Percentiles rank a stretch among this genome's conserved stretches.
Conservation (phyloP, 2,888 invertebrate species). For the Gasteruption jaculator region DNA sequence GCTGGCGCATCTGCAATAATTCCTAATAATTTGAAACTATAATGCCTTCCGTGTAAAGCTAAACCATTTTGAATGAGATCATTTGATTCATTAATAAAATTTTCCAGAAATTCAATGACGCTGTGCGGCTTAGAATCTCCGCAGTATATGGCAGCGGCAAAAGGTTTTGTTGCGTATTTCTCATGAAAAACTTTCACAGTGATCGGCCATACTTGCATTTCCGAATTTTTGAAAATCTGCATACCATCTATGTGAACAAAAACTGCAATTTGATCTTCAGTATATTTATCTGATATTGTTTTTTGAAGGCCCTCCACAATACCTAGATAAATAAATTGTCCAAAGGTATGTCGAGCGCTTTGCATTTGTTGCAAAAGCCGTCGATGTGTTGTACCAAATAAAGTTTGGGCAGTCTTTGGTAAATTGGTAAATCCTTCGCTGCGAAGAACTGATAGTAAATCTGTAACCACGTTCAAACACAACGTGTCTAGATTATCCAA, state of each 20-base stretch:
- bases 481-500: conserved; percentile 8
- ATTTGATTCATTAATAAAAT: conserved; percentile 16
- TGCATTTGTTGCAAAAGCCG: conserved; percentile 10
- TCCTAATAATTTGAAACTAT: conserved; percentile 9
- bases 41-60: conserved; percentile 10
- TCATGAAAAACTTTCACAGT: not conserved
- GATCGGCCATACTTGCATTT: conserved; percentile 7
- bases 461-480: conserved; percentile 10
- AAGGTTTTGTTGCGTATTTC: not conserved
- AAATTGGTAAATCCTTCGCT: conserved; percentile 11
- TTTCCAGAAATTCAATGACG: conserved; percentile 10
- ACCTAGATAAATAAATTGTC: conserved; percentile 13
- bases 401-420: conserved; percentile 17
- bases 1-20: conserved; percentile 13
- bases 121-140: conserved; percentile 4
- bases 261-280: conserved; percentile 8
- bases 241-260: not conserved
- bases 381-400: conserved; percentile 14
- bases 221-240: not conserved
- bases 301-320: conserved; percentile 13
- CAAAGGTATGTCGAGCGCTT: conserved; percentile 5
- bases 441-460: conserved; percentile 12
- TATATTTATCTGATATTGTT: conserved; percentile 14
- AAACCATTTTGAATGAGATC: conserved; percentile 10
- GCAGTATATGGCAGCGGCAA: conserved; percentile 2